phyloP scores from a whole-genome alignment of 2,113 vertebrate species.

The Paratilapia polleni region DNA sequence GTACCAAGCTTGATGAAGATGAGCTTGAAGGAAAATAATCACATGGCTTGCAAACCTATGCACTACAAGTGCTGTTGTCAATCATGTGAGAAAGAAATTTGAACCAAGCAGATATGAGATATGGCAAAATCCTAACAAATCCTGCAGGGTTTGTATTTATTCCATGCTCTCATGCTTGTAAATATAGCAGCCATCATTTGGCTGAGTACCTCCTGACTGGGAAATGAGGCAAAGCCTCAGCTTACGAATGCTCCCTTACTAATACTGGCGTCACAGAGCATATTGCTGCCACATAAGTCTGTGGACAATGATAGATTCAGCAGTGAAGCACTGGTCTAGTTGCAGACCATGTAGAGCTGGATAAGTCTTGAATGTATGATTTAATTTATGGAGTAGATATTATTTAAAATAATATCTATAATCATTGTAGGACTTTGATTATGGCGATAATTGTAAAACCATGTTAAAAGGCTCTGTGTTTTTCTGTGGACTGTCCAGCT shows the following conservation, averaged over 20 bases:
- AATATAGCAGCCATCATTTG: constrained; percentile 51
- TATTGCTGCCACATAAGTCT: constrained; percentile 27
- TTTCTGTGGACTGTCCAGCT: constrained; percentile 13
- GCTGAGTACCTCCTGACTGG: constrained; percentile 22
- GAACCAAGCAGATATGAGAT: constrained; percentile 26
- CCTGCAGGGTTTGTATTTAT: constrained; percentile 35
- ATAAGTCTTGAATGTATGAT: neutral
- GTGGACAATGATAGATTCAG: constrained; percentile 31
- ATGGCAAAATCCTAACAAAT: constrained; percentile 14
- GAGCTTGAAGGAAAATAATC: constrained; percentile 23
- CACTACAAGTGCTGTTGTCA: constrained; percentile 16
- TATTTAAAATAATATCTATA: constrained; percentile 1
- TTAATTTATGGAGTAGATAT: neutral
- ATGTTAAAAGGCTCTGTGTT: constrained; percentile 3
- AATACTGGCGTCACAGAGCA: constrained; percentile 32
- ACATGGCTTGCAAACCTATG: neutral
- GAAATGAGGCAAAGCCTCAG: constrained; percentile 32
- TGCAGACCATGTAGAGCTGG: neutral
- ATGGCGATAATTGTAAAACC: neutral
- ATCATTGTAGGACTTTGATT: neutral
- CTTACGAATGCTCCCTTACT: constrained; percentile 20
- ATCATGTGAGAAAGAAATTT: constrained; percentile 24
- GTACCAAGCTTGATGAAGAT: constrained; percentile 5
- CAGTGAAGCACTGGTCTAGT: neutral
- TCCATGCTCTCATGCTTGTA: constrained; percentile 47